Percentiles rank a stretch among this genome's conserved stretches.
Conservation (phyloP, 2,888 invertebrate species). For the Apodemia mormo region DNA sequence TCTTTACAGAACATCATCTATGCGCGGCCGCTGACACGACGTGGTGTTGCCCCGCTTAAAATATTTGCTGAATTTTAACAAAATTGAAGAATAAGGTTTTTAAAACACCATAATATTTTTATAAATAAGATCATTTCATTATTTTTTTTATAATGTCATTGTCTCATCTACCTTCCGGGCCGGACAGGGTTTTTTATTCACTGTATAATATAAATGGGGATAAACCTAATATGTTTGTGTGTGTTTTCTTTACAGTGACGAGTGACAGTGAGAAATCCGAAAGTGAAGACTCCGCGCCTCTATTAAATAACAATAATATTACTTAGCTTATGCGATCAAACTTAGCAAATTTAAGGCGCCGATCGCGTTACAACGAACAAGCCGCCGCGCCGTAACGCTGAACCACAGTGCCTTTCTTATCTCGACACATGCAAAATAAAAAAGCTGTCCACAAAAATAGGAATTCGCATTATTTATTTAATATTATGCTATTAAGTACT, state of each 20-base stretch:
- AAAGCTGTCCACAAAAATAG: background rate
- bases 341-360: slow-evolving; percentile 8
- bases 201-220: background rate
- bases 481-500: background rate
- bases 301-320: slow-evolving; percentile 57
- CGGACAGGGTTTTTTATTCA: too few relatives aligned
- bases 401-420: background rate
- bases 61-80: too few relatives aligned
- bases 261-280: slow-evolving; percentile 68
- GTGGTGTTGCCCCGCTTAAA: too few relatives aligned
- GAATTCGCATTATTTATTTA: background rate
- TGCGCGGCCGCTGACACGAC: too few relatives aligned
- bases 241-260: slow-evolving; percentile 54
- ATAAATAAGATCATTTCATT: too few relatives aligned
- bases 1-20: too few relatives aligned
- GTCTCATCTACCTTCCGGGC: too few relatives aligned
- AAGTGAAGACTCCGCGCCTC: slow-evolving; percentile 56
- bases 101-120: too few relatives aligned
- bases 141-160: too few relatives aligned
- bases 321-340: slow-evolving; percentile 28
- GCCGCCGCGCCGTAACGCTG: background rate
- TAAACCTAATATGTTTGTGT: background rate
- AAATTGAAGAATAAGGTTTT: too few relatives aligned
- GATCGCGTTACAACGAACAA: background rate
- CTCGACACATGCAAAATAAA: background rate